Evolutionary conservation across 2,113 vertebrate species (phyloP), one percentile per base, ranked within the genome.

Genomic region (Meles meles): DNA sequence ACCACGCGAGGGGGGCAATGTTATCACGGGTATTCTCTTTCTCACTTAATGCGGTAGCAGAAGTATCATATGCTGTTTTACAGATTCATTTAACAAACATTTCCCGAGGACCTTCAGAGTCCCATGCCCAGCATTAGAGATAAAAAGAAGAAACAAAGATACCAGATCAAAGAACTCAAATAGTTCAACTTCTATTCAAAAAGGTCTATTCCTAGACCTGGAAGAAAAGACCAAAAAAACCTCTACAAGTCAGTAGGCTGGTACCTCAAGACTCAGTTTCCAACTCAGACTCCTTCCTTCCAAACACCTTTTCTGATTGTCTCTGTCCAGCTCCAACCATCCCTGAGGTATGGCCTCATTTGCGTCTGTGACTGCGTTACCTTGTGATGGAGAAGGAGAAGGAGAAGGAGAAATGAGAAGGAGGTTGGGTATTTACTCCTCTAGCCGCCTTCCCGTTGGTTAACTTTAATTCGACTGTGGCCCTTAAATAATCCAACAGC

Each of bases 21-120:
- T 1, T 18, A 39, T 27, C 37, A 21, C 21, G 17, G 11, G 57
- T 1, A n/a, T 59, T 39, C 34, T 52, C n/a, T 55, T 47, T 77
- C 69, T 71, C 59, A n/a, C 23, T 61, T 55, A 69, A 39, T 42
- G 87, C 67, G 9, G 37, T 1, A 92, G 63, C 57, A 82, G n/a
- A 72, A 85, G 84, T 39, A 63, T 2, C 47, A 57, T 20, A 25
- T 9, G 6, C 67, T 65, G 59, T 90, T 80, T 77, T 8, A 61
- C 15, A 67, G 25, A 72, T 49, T 97, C 31, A 90, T 25, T 95
- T 72, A 61, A 77, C 47, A 90, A 94, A n/a, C n/a, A 76, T n/a
- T 95, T 93, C 65, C 79, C 52, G 23, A 93, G n/a, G n/a, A 27
- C 27, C 47, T 93, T 95, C 55, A 92, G 59, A 89, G 90, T 57